Percentiles rank a stretch among this genome's conserved stretches.
These are phyloP conservation scores for Phalangium opilio DNA, from an alignment of 2,888 invertebrate species.

Conservation along the genomic window DNA sequence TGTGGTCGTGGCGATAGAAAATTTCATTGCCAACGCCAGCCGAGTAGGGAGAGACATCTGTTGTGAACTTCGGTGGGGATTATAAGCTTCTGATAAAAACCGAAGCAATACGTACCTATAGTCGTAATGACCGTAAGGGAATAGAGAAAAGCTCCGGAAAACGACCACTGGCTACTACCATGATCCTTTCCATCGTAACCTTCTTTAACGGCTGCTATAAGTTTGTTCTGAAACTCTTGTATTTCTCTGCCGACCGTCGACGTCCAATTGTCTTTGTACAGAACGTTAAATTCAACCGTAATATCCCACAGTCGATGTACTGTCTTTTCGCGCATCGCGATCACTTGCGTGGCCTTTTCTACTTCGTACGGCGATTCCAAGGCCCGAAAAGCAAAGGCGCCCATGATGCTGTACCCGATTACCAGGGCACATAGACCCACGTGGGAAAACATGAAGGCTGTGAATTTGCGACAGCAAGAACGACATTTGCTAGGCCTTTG, in stretches of 20 bases:
- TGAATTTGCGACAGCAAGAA: constrained; percentile 51
- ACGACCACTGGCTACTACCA: constrained; percentile 52
- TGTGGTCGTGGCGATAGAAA: no score
- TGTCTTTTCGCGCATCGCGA: constrained; percentile 41
- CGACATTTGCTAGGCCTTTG: constrained; percentile 3
- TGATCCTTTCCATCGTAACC: constrained; percentile 50
- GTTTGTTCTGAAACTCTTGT: constrained; percentile 47
- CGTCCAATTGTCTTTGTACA: constrained; percentile 53
- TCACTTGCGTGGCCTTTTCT: constrained; percentile 32
- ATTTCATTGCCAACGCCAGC: no score
- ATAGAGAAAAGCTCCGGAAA: constrained; percentile 42
- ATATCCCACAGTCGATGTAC: constrained; percentile 60
- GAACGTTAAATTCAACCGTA: constrained; percentile 49
- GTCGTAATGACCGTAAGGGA: constrained; percentile 29
- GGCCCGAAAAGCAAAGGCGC: constrained; percentile 68
- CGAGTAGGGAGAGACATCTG: no score
- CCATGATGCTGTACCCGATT: constrained; percentile 71
- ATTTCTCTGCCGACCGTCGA: constrained; percentile 55
- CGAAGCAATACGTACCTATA: constrained; percentile 47
- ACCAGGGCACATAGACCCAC: constrained; percentile 86
- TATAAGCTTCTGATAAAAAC: no score
- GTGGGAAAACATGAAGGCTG: constrained; percentile 92
- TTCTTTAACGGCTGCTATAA: constrained; percentile 41
- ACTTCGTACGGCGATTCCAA: constrained; percentile 10
- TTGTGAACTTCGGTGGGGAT: no score